Percentiles rank a stretch among this genome's conserved stretches.
Conservation (phyloP, 2,113 vertebrate species). For the Tetrax tetrax region DNA sequence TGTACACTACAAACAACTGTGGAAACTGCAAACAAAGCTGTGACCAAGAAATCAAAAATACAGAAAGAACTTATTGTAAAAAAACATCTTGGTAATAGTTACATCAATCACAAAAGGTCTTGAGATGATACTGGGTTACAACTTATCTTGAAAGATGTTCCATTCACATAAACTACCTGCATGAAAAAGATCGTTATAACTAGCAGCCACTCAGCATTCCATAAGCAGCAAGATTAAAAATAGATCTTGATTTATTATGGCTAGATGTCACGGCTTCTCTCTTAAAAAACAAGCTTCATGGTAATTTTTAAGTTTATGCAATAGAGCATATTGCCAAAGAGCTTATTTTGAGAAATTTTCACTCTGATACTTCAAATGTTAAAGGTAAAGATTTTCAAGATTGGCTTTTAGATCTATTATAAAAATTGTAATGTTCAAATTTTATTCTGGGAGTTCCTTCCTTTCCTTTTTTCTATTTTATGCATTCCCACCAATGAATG, state of each 20-base stretch:
- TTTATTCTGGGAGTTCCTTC: not conserved
- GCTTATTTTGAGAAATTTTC: not conserved
- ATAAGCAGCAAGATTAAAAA: not conserved
- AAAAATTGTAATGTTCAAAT: not conserved
- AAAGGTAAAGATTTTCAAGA: not conserved
- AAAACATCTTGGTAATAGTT: not conserved
- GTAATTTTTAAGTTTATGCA: not conserved
- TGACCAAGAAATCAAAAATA: not conserved
- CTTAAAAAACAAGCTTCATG: not conserved
- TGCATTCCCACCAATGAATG: not conserved
- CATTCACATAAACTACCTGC: not conserved
- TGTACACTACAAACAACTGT: not conserved
- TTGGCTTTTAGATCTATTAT: not conserved
- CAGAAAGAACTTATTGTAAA: not conserved
- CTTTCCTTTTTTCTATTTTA: not conserved
- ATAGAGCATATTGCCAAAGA: not conserved
- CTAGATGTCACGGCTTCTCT: not conserved
- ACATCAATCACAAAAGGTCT: not conserved
- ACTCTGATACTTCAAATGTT: not conserved
- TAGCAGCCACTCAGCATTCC: not conserved
- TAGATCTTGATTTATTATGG: not conserved
- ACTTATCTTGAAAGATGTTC: not conserved
- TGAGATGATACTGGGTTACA: not conserved
- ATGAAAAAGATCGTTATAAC: not conserved
- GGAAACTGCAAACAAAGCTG: not conserved